A percentile compares a stretch with the other conserved stretches of the same genome.
phyloP scores from a whole-genome alignment of 2,888 invertebrate species.

The Eupithecia vulgata region DNA sequence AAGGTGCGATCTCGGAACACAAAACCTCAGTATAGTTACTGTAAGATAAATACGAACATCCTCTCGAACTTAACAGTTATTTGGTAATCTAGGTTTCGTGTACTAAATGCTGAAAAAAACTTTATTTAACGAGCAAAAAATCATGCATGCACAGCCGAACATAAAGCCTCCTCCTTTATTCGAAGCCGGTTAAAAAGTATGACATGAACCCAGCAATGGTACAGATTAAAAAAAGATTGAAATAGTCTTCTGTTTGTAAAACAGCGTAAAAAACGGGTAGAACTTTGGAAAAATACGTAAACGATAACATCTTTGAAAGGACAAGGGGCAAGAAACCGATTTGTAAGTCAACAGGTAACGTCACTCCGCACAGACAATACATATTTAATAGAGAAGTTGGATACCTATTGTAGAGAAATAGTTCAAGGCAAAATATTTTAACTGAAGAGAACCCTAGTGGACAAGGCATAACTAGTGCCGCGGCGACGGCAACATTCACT shows the following conservation, averaged over 20 bases:
- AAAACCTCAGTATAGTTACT: conserved; percentile 30
- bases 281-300: background rate
- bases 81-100: background rate
- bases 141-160: no score
- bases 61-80: background rate
- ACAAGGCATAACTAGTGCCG: no score
- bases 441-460: no score
- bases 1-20: conserved; percentile 31
- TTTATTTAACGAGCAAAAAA: background rate
- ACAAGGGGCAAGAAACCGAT: background rate
- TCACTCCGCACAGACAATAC: background rate
- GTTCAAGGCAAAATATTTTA: background rate
- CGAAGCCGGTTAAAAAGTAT: no score
- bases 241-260: background rate
- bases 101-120: background rate
- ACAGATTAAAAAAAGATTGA: background rate
- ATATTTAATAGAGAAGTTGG: background rate
- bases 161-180: no score
- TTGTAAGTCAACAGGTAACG: background rate
- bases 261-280: background rate
- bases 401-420: background rate
- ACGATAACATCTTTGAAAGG: background rate
- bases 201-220: no score
- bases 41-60: background rate
- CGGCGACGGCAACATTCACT: no score